Evolutionary conservation across 2,888 invertebrate genomes (phyloP), one percentile per base, ranked within the genome.

Genomic region (Hyposoter dolosus): DNA sequence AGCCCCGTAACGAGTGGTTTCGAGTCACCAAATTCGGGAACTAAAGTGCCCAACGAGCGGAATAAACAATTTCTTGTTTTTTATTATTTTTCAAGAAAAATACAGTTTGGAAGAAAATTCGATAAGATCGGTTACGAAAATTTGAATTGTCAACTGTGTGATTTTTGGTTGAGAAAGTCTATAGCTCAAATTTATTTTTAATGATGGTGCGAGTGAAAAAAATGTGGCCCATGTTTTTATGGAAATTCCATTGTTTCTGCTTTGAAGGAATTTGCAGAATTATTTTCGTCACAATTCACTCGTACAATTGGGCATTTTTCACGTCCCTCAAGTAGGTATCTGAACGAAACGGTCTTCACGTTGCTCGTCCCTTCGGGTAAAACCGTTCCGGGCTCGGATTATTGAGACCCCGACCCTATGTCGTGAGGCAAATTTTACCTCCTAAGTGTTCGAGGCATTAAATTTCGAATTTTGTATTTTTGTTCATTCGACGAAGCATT

Each of bases 1-100:
- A 96, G 90, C 0, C 96, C 96, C 35, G 94, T 95, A 9, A 95
- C 94, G 56, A 95, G 89, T 43, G 95, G 94, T 28, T 90, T 90
- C 89, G 95, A 95, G 88, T 94, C 93, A 17, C 92, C 91, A 89
- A 95, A 95, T 87, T 95, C 94, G 3, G 95, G 95, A 50, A 94
- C 95, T 95, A 85, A 80, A 69, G 10, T 19, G 3, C 17, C 17
- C 7, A n/a, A 71, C n/a, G 35, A 17, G 2, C n/a, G 10, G 35
- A 15, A 32, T 35, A 1, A 6, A 35, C 0, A 35, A n/a, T 35
- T 28, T 17, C 47, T 23, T 47, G 6, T 40, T 68, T 56, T 56
- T 56, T 56, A 7, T 12, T 12, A 10, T 56, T 23, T 3, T 40
- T 10, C 3, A 9, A 4, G 23, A 0, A 10, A 12, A 56, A 23